phyloP scores from a whole-genome alignment of 37 sponge, comb jelly and placozoan species.

The Halisarca cf. caerulea region DNA sequence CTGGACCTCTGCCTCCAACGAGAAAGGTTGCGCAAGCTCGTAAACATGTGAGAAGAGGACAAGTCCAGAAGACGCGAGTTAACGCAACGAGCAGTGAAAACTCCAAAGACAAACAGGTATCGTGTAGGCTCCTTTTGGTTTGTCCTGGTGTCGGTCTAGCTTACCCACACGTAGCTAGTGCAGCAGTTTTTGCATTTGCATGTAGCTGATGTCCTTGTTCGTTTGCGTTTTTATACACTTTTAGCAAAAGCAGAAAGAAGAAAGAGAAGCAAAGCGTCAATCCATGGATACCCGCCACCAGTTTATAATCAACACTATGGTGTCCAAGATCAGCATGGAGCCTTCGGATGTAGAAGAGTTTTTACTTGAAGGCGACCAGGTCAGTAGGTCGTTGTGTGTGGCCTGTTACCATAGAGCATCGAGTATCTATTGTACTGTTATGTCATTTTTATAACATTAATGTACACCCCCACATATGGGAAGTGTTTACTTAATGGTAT shows the following conservation, averaged over 20 bases:
- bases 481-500: too few relatives aligned
- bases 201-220: neutral
- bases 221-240: neutral
- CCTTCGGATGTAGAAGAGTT: conserved; percentile 63
- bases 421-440: too few relatives aligned
- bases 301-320: conserved; percentile 45
- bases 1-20: neutral
- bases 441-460: too few relatives aligned
- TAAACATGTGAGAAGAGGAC: conserved; percentile 74
- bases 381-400: neutral
- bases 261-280: conserved; percentile 62
- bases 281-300: conserved; percentile 61
- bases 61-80: conserved; percentile 46
- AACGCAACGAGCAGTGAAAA: conserved; percentile 20
- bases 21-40: conserved; percentile 54
- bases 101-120: conserved; percentile 64
- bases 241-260: conserved; percentile 42
- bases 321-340: conserved; percentile 50
- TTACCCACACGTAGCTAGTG: neutral
- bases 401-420: too few relatives aligned
- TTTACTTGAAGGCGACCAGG: conserved; percentile 44
- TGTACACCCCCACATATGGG: too few relatives aligned
- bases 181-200: neutral
- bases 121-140: too few relatives aligned
- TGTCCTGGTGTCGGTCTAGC: neutral